Base-by-base conservation (phyloP, 2,797 vertebrate genomes). In the Bradypodion ventrale region DNA sequence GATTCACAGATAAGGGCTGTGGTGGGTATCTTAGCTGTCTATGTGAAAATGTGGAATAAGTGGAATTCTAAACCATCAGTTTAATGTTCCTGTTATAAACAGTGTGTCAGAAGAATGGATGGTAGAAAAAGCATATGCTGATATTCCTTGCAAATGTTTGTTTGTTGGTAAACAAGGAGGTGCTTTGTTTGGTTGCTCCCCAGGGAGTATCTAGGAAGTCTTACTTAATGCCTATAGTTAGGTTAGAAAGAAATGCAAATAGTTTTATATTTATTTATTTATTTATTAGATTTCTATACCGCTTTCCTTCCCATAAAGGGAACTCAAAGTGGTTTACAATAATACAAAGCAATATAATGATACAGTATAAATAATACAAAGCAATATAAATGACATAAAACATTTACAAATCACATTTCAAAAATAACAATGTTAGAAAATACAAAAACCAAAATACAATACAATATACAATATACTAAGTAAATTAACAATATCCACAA, bases 191-290 rank as follows among this genome's bases (percentile, higher is more conserved):
- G 70, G 89, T 65, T 83, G 74, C 49, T 80, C 37, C 15, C 13
- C 40, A 9, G 10, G 29, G n/a, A 32, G 59, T 37, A 32, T 73
- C 32, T 66, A 84, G 0, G 1, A 25, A 85, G 74, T 78, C 63
- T 44, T 82, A 44, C 49, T 46, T 89, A 69, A 81, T 83, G 82
- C 62, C 85, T 87, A 78, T 35, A 88, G 85, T 84, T 75, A 88
- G 85, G 66, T 5, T 0, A 0, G 62, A 81, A 74, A 84, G 80
- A 91, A 88, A 88, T 83, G 78, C 78, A 83, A 86, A 83, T 66
- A 81, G 52, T 76, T 90, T 88, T 69, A 79, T 83, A 85, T n/a
- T n/a, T n/a, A n/a, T n/a, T n/a, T n/a, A n/a, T n/a, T n/a, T n/a
- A n/a, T n/a, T n/a, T n/a, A n/a, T n/a, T n/a, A n/a, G n/a, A n/a